These are phyloP conservation scores for Cecidostiba fungosa DNA, from an alignment of 2,888 invertebrate genomes.

Conservation along the genomic window DNA sequence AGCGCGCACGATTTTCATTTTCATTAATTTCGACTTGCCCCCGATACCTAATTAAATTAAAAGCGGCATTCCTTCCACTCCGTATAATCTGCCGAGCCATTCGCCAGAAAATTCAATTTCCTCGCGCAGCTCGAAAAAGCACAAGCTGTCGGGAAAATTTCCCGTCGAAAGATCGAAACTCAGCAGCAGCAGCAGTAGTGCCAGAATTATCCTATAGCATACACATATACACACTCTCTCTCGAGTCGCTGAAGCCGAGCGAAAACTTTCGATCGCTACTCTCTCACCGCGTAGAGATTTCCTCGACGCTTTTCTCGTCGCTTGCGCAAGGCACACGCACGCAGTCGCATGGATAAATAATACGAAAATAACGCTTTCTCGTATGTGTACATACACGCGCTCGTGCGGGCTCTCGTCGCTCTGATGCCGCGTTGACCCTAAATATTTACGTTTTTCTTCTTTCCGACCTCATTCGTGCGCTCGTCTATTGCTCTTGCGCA, in stretches of 20 bases:
- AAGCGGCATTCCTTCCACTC: neutral
- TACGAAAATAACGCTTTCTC: constrained; percentile 52
- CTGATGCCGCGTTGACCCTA: constrained; percentile 41
- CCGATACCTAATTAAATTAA: neutral
- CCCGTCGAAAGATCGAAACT: constrained; percentile 2
- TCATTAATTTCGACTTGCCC: neutral
- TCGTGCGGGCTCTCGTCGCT: neutral
- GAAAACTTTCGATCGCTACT: constrained; percentile 28
- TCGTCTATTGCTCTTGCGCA: neutral
- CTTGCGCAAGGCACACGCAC: constrained; percentile 34
- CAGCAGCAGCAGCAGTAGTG: neutral
- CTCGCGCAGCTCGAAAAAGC: neutral
- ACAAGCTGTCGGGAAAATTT: neutral
- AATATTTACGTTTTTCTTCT: constrained; percentile 54
- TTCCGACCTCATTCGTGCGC: constrained; percentile 35
- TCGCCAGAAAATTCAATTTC: neutral
- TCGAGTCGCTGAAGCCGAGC: neutral
- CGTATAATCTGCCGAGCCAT: neutral
- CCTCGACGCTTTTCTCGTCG: constrained; percentile 36
- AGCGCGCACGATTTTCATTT: neutral
- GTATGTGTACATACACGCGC: neutral
- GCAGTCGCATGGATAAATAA: constrained; percentile 34
- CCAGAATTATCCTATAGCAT: constrained; percentile 1
- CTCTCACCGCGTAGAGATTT: constrained; percentile 22
- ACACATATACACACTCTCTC: neutral